Evolutionary conservation across 2,113 vertebrate species (phyloP).

Genomic region (Lamprologus callipterus): DNA sequence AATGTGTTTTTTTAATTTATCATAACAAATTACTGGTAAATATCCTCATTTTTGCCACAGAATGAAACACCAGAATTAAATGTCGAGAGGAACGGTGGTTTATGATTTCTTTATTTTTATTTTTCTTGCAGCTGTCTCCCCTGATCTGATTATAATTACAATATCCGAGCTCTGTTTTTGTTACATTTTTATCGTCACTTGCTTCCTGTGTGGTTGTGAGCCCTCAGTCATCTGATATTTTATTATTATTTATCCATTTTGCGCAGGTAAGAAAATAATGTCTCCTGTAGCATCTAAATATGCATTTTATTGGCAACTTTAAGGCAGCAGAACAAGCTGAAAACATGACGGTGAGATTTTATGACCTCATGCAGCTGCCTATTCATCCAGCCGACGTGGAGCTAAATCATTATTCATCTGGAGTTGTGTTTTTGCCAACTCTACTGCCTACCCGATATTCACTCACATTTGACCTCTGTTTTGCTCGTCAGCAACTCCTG

Average conservation of each 20-base stretch:
- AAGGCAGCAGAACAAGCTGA: background rate
- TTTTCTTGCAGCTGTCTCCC: background rate
- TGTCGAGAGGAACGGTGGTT: accelerated
- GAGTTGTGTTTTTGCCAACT: background rate
- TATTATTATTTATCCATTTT: background rate
- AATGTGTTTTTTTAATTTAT: background rate
- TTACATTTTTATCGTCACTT: background rate
- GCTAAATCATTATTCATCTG: background rate
- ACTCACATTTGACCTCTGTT: background rate
- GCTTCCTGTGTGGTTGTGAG: background rate
- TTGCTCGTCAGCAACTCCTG: background rate
- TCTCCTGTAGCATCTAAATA: background rate
- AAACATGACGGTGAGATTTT: background rate
- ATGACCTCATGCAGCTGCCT: background rate
- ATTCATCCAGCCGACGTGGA: background rate
- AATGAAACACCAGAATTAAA: background rate
- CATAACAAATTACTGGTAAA: background rate
- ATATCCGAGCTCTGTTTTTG: background rate
- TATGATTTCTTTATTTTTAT: background rate
- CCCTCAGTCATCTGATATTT: background rate
- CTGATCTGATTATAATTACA: background rate
- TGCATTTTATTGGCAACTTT: background rate
- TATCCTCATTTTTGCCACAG: background rate
- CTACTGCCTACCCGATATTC: background rate
- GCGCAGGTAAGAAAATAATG: accelerated